Evolutionary conservation across 2,113 vertebrate genomes (phyloP).

Genomic region (Corynorhinus townsendii): DNA sequence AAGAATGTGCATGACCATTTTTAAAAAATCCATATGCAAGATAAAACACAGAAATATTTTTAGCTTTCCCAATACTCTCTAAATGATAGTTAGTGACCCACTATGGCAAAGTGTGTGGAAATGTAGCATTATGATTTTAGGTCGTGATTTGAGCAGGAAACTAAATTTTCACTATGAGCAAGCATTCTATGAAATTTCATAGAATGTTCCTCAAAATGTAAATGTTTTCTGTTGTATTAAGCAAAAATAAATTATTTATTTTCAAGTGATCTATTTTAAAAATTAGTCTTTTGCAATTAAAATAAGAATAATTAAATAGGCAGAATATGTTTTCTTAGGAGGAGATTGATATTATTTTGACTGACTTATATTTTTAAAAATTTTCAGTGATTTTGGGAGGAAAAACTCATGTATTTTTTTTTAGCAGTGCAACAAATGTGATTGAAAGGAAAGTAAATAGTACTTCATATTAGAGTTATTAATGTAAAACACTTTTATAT

Average conservation of each 20-base stretch:
- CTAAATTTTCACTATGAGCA: slow-evolving; percentile 73
- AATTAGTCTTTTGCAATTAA: slow-evolving; percentile 36
- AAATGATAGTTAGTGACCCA: slow-evolving; percentile 19
- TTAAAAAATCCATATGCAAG: slow-evolving; percentile 42
- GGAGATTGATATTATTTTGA: slow-evolving; percentile 46
- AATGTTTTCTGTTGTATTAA: slow-evolving; percentile 50
- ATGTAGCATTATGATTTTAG: slow-evolving; percentile 23
- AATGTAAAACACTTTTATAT: slow-evolving; percentile 52
- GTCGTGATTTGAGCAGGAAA: slow-evolving; percentile 81
- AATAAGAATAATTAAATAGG: slow-evolving; percentile 28
- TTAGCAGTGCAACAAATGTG: slow-evolving; percentile 30
- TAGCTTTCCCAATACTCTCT: neutral
- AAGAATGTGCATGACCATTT: slow-evolving; percentile 19
- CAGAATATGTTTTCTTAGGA: slow-evolving; percentile 20
- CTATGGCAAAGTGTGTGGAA: neutral
- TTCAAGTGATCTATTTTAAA: slow-evolving; percentile 44
- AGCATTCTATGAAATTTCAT: slow-evolving; percentile 41
- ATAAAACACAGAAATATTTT: neutral
- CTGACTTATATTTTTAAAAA: slow-evolving; percentile 42
- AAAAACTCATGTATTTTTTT: slow-evolving; percentile 51
- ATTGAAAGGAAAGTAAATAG: slow-evolving; percentile 52
- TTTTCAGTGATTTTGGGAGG: slow-evolving; percentile 24
- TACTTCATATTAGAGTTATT: slow-evolving; percentile 43
- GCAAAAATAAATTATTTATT: slow-evolving; percentile 35
- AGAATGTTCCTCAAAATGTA: slow-evolving; percentile 48